These are phyloP conservation scores for Oenanthe melanoleuca DNA, from an alignment of 2,113 vertebrate species.

Conservation along the genomic window DNA sequence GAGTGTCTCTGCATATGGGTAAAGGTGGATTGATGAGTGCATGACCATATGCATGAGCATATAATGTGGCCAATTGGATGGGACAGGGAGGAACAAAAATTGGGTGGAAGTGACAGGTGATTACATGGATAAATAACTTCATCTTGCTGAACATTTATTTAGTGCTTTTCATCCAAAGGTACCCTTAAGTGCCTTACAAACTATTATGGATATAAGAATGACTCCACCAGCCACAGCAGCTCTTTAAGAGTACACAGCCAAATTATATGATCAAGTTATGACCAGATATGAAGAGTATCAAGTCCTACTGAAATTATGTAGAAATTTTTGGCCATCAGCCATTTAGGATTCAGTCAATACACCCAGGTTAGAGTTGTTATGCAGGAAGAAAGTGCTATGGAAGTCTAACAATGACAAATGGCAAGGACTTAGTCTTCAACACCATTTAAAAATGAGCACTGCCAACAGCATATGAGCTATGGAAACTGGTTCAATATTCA, in stretches of 20 bases:
- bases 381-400: slow-evolving; percentile 33
- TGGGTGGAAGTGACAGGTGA: slow-evolving; percentile 69
- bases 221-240: slow-evolving; percentile 61
- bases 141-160: slow-evolving; percentile 64
- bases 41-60: slow-evolving; percentile 65
- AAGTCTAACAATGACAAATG: slow-evolving; percentile 46
- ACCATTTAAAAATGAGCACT: not conserved
- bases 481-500: slow-evolving; percentile 4
- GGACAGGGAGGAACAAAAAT: slow-evolving; percentile 71
- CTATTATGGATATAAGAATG: slow-evolving; percentile 68
- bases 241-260: slow-evolving; percentile 66
- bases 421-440: slow-evolving; percentile 23
- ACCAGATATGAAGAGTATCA: slow-evolving; percentile 63
- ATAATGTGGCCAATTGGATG: slow-evolving; percentile 67
- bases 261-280: slow-evolving; percentile 65
- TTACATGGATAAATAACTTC: slow-evolving; percentile 71
- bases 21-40: slow-evolving; percentile 69
- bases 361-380: slow-evolving; percentile 23
- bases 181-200: slow-evolving; percentile 73
- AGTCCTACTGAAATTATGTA: slow-evolving; percentile 58
- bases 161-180: slow-evolving; percentile 69
- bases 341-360: slow-evolving; percentile 34
- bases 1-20: slow-evolving; percentile 65
- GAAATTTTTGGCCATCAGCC: slow-evolving; percentile 63
- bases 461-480: not conserved